These are phyloP conservation scores for Oreonectes daqikongensis DNA, from an alignment of 2,797 vertebrate genomes.

Conservation along the genomic window DNA sequence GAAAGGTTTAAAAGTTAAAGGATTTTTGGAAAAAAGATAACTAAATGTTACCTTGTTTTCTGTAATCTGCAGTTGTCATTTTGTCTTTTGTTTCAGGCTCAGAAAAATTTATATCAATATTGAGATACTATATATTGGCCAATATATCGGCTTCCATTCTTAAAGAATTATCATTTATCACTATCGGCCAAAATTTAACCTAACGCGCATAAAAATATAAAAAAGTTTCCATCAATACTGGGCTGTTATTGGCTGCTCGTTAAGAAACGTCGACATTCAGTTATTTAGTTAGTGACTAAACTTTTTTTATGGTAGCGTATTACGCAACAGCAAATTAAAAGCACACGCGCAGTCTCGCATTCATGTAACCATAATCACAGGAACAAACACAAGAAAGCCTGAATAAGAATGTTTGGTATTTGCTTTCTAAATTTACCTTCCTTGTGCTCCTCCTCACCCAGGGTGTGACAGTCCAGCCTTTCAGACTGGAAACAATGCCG, in stretches of 20 bases:
- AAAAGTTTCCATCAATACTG: neutral
- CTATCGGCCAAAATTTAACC: no score
- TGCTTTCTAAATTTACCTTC: constrained; percentile 76
- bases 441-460: constrained; percentile 71
- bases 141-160: no score
- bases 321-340: constrained; percentile 35
- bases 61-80: no score
- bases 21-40: no score
- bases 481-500: constrained; percentile 78
- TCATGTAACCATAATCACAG: constrained; percentile 42
- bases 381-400: constrained; percentile 57
- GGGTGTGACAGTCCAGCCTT: constrained; percentile 72
- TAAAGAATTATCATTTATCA: no score
- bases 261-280: no score
- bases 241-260: neutral
- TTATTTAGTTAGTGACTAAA: neutral
- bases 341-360: constrained; percentile 11
- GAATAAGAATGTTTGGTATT: constrained; percentile 76
- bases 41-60: no score
- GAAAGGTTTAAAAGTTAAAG: no score
- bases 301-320: neutral
- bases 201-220: no score
- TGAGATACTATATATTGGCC: no score
- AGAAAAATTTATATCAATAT: no score
- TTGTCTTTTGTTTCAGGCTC: no score